Conservation (phyloP, 2,797 vertebrate genomes). For the Clarias laeviceps region DNA sequence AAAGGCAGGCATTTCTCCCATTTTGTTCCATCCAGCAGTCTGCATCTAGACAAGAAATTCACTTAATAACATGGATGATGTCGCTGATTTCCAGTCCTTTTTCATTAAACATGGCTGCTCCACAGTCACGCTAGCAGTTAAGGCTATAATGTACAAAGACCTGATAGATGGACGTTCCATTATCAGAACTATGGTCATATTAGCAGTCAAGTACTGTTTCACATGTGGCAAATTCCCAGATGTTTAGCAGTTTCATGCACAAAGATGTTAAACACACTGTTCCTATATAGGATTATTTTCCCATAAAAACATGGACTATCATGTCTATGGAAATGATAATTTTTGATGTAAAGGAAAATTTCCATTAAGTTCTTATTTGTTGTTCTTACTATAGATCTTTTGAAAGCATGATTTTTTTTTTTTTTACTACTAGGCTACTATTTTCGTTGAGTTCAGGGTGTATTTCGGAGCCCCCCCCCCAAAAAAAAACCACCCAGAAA, state of each 20-base stretch:
- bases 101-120: neutral
- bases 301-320: neutral
- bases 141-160: no score
- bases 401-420: no score
- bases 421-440: no score
- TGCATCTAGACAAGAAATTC: neutral
- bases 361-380: no score
- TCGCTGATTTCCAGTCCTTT: neutral
- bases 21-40: neutral
- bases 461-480: no score
- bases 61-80: neutral
- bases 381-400: no score
- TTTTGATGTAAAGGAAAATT: no score
- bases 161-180: neutral
- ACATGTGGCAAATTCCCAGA: no score
- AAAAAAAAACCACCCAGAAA: no score
- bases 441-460: no score
- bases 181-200: neutral
- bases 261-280: no score
- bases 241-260: neutral
- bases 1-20: neutral
- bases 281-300: neutral
- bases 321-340: neutral
- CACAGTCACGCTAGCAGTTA: neutral
- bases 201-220: no score